These are phyloP conservation scores for Microctonus hyperodae DNA, from an alignment of 2,888 invertebrate genomes.

Conservation along the genomic window DNA sequence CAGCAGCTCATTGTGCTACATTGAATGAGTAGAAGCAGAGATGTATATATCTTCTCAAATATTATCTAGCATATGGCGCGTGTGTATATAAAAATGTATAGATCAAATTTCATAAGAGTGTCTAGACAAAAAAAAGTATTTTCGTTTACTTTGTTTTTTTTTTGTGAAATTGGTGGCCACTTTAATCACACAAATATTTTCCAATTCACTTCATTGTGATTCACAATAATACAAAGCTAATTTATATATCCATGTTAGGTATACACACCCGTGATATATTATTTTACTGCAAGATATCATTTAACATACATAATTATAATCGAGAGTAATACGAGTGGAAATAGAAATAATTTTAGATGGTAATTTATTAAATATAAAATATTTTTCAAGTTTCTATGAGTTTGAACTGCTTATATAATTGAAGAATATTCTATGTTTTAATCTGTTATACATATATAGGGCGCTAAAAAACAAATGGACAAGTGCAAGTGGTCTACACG, in stretches of 20 bases:
- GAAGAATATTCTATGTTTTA: slow-evolving; percentile 26
- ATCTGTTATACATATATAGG: no score
- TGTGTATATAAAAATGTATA: not conserved
- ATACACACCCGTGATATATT: not conserved
- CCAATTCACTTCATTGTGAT: not conserved
- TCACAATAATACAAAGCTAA: not conserved
- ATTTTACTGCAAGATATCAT: no score
- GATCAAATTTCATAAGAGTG: slow-evolving; percentile 17
- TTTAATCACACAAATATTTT: not conserved
- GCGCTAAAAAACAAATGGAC: slow-evolving; percentile 23
- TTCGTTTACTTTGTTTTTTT: not conserved
- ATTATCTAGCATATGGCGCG: slow-evolving; percentile 16
- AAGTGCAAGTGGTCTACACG: slow-evolving; percentile 2
- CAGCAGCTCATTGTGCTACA: slow-evolving; percentile 16
- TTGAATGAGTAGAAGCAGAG: slow-evolving; percentile 21
- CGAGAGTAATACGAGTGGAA: no score
- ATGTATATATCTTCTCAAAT: slow-evolving; percentile 7
- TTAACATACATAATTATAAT: no score
- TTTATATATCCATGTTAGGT: not conserved
- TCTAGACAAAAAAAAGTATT: slow-evolving; percentile 6
- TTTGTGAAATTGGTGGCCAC: not conserved
- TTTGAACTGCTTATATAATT: slow-evolving; percentile 23
- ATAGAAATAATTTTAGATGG: not conserved
- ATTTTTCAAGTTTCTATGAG: slow-evolving; percentile 1
- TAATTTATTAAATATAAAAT: slow-evolving; percentile 9